Evolutionary conservation across 2,797 vertebrate genomes (phyloP), one percentile per base, ranked within the genome.

Genomic region (Danio choprae): DNA sequence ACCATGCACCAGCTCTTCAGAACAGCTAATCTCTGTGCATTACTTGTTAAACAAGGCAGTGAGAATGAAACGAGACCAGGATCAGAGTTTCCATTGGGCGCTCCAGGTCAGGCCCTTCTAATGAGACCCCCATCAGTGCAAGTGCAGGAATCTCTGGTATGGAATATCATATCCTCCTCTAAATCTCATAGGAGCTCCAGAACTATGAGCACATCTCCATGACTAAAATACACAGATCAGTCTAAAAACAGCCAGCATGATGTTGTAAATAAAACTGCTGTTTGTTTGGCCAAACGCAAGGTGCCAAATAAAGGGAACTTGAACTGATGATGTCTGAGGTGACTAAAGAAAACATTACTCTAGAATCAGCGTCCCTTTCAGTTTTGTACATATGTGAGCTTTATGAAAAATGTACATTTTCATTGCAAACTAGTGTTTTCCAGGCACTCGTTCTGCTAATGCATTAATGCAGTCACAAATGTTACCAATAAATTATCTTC

Each of bases 61-160:
- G 15, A 46, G 44, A 43, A 55, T 16, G 12, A 62, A 43, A 56
- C 43, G 68, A 67, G 71, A 53, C 40, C 44, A 36, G 70, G 55
- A 74, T 84, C 74, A 74, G 53, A 76, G 48, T 84, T 82, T 84
- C 79, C 81, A 84, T 36, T 67, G 9, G 9, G 71, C 46, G 44
- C 67, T 65, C 43, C 78, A 77, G 65, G 67, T 75, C 56, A 82
- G n/a, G 67, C 22, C 62, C 76, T 75, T 48, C 8, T 60, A 56
- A 43, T 64, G 63, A 62, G 55, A 70, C 29, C 56, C 50, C 41
- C 59, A 73, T 73, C 68, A 55, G 59, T 48, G 60, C 6, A 65
- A 74, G 55, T 15, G 44, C 2, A 56, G 64, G 63, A 79, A 79
- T 69, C 59, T 74, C 46, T 15, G 58, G 62, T 64, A 60, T 76